Evolutionary conservation across 2,797 vertebrate genomes (phyloP).

Genomic region (Neoniphon sammara): DNA sequence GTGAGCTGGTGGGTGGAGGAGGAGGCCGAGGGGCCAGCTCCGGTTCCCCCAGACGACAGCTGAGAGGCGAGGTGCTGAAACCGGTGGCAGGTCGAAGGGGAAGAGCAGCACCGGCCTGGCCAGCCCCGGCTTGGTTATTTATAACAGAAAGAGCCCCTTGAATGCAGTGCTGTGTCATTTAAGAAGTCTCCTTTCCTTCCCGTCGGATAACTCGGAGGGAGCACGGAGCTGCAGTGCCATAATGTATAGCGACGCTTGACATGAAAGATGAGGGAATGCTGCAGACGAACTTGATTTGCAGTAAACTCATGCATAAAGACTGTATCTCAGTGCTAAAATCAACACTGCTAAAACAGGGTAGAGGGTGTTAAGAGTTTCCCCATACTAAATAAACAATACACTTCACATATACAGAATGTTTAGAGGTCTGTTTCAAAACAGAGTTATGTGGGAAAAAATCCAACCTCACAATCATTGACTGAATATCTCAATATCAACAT

Average conservation of each 20-base stretch:
- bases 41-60: constrained; percentile 84
- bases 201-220: constrained; percentile 28
- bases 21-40: constrained; percentile 57
- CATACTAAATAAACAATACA: no score
- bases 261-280: constrained; percentile 16
- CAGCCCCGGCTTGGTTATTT: constrained; percentile 75
- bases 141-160: constrained; percentile 73
- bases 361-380: no score
- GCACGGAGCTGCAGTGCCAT: constrained; percentile 32
- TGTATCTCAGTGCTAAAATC: neutral
- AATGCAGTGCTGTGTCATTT: constrained; percentile 67
- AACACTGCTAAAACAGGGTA: neutral
- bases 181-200: constrained; percentile 68
- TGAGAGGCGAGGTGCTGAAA: constrained; percentile 74
- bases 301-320: neutral
- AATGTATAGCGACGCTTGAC: constrained; percentile 35
- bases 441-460: no score
- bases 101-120: constrained; percentile 47
- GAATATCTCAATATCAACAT: no score
- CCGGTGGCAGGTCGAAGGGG: constrained; percentile 54
- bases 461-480: no score
- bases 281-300: constrained; percentile 1
- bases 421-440: no score
- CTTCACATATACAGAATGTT: no score
- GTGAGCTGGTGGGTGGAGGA: constrained; percentile 45